Conservation (phyloP, 2,888 invertebrate genomes). For the Amorpha juglandis region DNA sequence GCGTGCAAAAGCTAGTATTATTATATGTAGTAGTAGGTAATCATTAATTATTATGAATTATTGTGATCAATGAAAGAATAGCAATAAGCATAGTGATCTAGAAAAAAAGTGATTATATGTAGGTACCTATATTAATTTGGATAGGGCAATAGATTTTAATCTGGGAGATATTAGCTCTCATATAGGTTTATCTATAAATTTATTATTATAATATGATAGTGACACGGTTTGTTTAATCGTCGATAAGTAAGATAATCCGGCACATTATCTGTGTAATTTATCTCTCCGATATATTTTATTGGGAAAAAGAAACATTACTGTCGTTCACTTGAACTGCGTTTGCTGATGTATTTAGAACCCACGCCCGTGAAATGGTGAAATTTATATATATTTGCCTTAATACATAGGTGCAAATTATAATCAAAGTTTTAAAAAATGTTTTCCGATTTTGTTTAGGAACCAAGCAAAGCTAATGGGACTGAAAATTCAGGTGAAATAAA, state of each 20-base stretch:
- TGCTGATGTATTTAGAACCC: background rate
- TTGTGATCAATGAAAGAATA: too few species aligned
- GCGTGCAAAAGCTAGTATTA: too few species aligned
- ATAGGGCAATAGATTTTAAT: background rate
- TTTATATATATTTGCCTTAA: background rate
- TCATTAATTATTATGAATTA: too few species aligned
- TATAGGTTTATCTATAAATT: background rate
- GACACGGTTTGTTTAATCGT: constrained; percentile 10
- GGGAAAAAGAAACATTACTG: constrained; percentile 6
- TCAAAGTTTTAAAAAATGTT: background rate
- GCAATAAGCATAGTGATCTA: too few species aligned
- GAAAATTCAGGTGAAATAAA: constrained; percentile 48
- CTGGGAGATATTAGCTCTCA: background rate
- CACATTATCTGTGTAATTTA: constrained; percentile 29
- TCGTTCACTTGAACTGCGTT: background rate
- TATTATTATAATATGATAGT: background rate
- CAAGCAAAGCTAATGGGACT: constrained; percentile 39
- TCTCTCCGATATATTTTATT: constrained; percentile 34
- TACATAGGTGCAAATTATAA: background rate
- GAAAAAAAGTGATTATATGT: too few species aligned
- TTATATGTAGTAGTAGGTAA: too few species aligned
- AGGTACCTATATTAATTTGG: too few species aligned
- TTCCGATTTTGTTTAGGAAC: constrained; percentile 36
- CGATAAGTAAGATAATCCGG: constrained; percentile 29
- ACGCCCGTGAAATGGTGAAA: background rate